A percentile compares a stretch with the other conserved stretches of the same genome.
phyloP scores from a whole-genome alignment of 2,888 invertebrate genomes.

The Diplazon laetatorius region DNA sequence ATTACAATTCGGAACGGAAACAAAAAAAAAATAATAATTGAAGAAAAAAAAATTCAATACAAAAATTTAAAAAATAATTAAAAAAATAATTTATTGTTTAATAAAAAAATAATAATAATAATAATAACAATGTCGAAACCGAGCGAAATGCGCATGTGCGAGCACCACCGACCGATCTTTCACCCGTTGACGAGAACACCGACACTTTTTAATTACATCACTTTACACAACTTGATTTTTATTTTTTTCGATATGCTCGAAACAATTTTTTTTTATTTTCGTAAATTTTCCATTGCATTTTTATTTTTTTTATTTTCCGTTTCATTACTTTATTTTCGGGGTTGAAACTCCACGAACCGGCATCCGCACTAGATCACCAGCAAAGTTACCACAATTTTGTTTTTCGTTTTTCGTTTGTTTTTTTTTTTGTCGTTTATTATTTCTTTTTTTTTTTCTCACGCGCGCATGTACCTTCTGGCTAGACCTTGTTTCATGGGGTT shows the following conservation, averaged over 20 bases:
- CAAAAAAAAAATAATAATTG: too few relatives aligned
- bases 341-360: slow-evolving; percentile 32
- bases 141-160: slow-evolving; percentile 13
- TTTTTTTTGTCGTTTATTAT: too few relatives aligned
- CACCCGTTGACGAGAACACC: slow-evolving; percentile 77
- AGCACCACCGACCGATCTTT: slow-evolving; percentile 62
- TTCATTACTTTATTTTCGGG: slow-evolving; percentile 12
- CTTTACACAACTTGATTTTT: slow-evolving; percentile 78
- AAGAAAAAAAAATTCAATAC: too few relatives aligned
- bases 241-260: too few relatives aligned
- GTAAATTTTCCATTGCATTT: slow-evolving; percentile 28
- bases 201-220: slow-evolving; percentile 79
- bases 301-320: slow-evolving; percentile 47
- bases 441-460: slow-evolving; percentile 5
- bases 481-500: slow-evolving; percentile 4
- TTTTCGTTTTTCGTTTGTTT: slow-evolving; percentile 10
- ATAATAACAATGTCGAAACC: slow-evolving; percentile 38
- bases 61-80: slow-evolving; percentile 5
- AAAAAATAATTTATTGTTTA: slow-evolving; percentile 29
- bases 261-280: slow-evolving; percentile 53
- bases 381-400: neutral
- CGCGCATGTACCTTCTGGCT: slow-evolving; percentile 2
- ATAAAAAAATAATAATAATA: neutral
- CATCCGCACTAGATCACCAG: slow-evolving; percentile 62
- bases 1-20: slow-evolving; percentile 18